A percentile compares a stretch with the other conserved stretches of the same genome.
phyloP scores from a whole-genome alignment of 2,797 vertebrate genomes.

The Cichlasoma orientale region DNA sequence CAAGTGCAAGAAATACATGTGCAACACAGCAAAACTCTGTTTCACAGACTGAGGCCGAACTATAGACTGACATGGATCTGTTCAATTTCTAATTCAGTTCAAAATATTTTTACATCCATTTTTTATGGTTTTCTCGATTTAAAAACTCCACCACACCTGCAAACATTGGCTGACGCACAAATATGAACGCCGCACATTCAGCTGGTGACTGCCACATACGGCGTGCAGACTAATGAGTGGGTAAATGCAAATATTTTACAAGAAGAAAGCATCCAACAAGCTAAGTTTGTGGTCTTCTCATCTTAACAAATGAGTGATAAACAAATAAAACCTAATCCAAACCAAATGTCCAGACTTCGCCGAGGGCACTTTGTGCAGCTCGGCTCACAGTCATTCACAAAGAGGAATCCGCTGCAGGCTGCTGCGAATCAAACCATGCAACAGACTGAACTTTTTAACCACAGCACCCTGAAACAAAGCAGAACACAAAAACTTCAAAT shows the following conservation, averaged over 20 bases:
- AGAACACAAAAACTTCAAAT: constrained; percentile 10
- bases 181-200: neutral
- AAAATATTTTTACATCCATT: rapidly evolving
- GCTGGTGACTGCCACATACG: neutral
- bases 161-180: rapidly evolving
- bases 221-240: neutral
- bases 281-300: neutral
- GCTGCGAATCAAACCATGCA: neutral
- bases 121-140: neutral
- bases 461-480: neutral
- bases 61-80: neutral
- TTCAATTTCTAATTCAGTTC: no score
- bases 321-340: constrained; percentile 5
- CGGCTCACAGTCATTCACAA: neutral
- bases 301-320: neutral
- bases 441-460: neutral
- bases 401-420: neutral
- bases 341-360: neutral
- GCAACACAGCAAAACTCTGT: no score
- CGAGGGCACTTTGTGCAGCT: neutral
- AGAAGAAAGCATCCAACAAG: neutral
- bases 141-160: neutral
- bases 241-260: neutral
- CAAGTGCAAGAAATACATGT: no score
- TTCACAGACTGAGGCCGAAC: rapidly evolving